Base-by-base conservation (phyloP, 2,113 vertebrate species). In the Benthochromis sp. region DNA sequence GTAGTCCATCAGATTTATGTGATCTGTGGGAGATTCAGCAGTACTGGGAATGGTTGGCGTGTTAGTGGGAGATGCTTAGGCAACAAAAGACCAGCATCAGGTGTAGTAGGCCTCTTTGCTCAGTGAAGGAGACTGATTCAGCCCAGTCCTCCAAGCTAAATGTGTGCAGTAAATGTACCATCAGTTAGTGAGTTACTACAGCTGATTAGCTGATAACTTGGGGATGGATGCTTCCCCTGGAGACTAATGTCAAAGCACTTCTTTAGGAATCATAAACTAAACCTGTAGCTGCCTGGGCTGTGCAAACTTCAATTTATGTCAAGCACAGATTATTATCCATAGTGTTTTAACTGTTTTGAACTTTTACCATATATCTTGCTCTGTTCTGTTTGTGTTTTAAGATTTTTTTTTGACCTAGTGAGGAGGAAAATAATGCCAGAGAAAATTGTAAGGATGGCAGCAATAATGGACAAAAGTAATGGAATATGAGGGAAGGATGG, bases 1-100 rank as follows among this genome's bases (percentile, higher is more conserved):
- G 13, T 0, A 27, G n/a, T 4, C 5, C 13, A 1, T 73, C 13
- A 43, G 3, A 45, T 73, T 45, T 73, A 27, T 73, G 10, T 27
- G 21, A 2, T 0, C 34, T 40, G 63, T 45, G 14, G 69, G 69
- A 27, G 40, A 27, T 73, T 73, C 40, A 27, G 13, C 14, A 45
- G 5, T 73, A 16, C 69, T 45, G 69, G 40, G 40, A 73, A 45
- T 73, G 69, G 69, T 73, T 43, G 40, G 0, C 0, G 13, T 73
- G 2, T 2, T 73, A 73, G 69, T 45, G 21, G 40, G 21, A 73
- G 3, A 45, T 45, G 5, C 21, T 45, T 27, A 3, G 21, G 21
- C 4, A 69, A 21, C 5, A 73, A 73, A 73, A 73, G 69, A 16
- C 40, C 40, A 73, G 3, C 2, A 1, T 27, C 69, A 27, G 69